phyloP scores from a whole-genome alignment of 2,888 invertebrate genomes.

The Plusia festucae region DNA sequence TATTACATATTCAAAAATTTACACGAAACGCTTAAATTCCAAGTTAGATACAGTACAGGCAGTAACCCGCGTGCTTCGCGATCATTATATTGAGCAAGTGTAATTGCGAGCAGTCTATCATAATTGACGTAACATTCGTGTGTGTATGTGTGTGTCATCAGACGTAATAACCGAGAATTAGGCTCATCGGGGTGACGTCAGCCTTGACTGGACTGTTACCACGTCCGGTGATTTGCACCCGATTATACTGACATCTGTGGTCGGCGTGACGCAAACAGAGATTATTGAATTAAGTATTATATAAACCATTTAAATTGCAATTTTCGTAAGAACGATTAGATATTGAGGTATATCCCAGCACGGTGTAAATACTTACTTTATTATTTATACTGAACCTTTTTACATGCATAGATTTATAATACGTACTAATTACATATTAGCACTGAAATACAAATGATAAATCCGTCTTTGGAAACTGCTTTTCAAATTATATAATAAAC shows the following conservation, averaged over 20 bases:
- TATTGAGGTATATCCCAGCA: too few species aligned
- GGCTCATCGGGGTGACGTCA: slow-evolving; percentile 26
- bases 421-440: too few species aligned
- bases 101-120: slow-evolving; percentile 40
- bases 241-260: slow-evolving; percentile 9
- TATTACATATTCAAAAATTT: neutral
- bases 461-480: too few species aligned
- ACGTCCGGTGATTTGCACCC: slow-evolving; percentile 40
- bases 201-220: slow-evolving; percentile 40
- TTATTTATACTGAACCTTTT: too few species aligned
- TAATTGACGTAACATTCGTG: slow-evolving; percentile 42
- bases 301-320: neutral
- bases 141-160: slow-evolving; percentile 42
- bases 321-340: too few species aligned
- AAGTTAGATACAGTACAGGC: slow-evolving; percentile 1
- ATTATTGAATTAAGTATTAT: neutral
- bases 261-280: neutral
- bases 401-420: too few species aligned
- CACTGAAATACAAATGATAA: too few species aligned
- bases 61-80: slow-evolving; percentile 29
- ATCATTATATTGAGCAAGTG: slow-evolving; percentile 21
- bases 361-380: too few species aligned
- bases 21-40: neutral
- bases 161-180: slow-evolving; percentile 28
- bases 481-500: too few species aligned